Evolutionary conservation across 2,888 invertebrate genomes (phyloP).

Genomic region (Erebia palarica): DNA sequence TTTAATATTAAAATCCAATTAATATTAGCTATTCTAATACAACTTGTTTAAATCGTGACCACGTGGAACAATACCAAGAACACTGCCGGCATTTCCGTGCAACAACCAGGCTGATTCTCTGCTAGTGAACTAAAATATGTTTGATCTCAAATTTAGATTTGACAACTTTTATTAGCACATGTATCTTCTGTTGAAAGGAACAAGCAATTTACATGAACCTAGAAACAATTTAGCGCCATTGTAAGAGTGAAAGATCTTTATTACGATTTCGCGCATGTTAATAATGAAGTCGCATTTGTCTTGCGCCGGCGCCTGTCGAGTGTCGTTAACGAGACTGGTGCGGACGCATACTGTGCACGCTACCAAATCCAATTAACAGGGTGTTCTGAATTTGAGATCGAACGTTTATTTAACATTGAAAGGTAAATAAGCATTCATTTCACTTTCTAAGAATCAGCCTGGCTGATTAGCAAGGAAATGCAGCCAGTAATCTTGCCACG

Average conservation of each 20-base stretch:
- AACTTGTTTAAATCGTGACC: no score
- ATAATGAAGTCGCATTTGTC: constrained; percentile 61
- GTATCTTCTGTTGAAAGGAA: constrained; percentile 16
- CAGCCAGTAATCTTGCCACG: no score
- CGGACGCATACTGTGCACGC: constrained; percentile 43
- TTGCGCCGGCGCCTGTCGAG: constrained; percentile 57
- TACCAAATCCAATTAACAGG: constrained; percentile 20
- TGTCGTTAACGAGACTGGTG: constrained; percentile 53
- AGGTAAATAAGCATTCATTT: not conserved
- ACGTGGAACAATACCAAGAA: no score
- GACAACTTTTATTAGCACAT: no score
- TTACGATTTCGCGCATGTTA: constrained; percentile 46
- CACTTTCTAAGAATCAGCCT: no score
- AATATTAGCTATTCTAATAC: no score
- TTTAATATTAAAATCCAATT: no score
- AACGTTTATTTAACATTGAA: not conserved
- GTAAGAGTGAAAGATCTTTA: constrained; percentile 34
- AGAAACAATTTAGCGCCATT: constrained; percentile 31
- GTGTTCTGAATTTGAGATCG: constrained; percentile 15
- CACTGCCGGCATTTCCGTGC: no score
- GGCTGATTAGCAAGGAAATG: no score
- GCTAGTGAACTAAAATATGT: no score
- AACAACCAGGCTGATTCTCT: no score
- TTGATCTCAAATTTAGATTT: no score
- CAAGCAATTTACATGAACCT: constrained; percentile 17